Percentiles rank a stretch among this genome's conserved stretches.
phyloP scores from a whole-genome alignment of 2,797 vertebrate species.

The Odontamblyopus rebecca region DNA sequence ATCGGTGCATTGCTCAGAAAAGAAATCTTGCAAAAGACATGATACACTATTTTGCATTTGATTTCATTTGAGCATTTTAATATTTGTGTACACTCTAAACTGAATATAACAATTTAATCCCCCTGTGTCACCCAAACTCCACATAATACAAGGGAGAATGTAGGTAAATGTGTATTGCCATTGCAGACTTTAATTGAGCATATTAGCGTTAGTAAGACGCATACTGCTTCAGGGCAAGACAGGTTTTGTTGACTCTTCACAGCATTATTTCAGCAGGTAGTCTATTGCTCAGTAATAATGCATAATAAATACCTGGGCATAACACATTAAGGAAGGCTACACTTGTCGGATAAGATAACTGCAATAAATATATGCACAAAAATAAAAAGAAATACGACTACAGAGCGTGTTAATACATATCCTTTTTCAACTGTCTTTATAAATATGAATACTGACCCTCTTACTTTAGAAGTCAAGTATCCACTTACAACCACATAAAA shows the following conservation, averaged over 20 bases:
- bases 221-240: neutral
- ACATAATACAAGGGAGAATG: neutral
- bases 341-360: neutral
- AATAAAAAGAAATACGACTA: neutral
- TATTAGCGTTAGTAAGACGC: neutral
- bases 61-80: too few relatives aligned
- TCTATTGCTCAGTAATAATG: neutral
- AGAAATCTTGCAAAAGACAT: neutral
- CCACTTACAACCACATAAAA: slow-evolving; percentile 6
- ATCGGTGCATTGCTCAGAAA: too few relatives aligned
- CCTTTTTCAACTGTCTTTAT: neutral
- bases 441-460: slow-evolving; percentile 1
- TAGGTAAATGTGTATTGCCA: neutral
- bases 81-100: neutral
- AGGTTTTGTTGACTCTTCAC: neutral
- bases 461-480: slow-evolving; percentile 8
- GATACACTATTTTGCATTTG: neutral
- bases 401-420: neutral
- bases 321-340: neutral
- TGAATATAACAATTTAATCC: neutral
- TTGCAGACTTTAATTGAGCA: neutral
- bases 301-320: neutral
- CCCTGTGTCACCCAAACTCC: neutral
- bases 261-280: neutral
- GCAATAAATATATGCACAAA: neutral